Evolutionary conservation across 2,888 invertebrate genomes (phyloP).

Genomic region (Osedax frankpressi): DNA sequence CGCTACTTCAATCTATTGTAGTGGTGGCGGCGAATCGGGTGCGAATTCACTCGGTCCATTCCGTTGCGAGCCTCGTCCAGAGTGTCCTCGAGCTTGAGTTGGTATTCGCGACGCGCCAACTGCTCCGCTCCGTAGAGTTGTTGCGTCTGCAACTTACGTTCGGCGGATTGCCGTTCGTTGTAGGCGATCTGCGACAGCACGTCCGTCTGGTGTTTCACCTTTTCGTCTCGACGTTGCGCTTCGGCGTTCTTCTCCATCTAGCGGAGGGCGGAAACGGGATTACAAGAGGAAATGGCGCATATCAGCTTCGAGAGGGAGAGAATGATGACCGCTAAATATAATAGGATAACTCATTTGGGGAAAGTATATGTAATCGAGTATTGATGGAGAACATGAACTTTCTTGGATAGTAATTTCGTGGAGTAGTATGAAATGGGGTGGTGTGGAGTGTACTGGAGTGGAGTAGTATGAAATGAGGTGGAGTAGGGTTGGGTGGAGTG

Average conservation of each 20-base stretch:
- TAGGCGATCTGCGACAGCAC: background rate
- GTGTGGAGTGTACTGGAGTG: background rate
- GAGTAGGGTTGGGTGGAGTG: background rate
- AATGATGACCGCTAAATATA: too few relatives aligned
- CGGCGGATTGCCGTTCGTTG: background rate
- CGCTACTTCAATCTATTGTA: too few relatives aligned
- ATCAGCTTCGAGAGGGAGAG: too few relatives aligned
- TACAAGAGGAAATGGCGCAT: too few relatives aligned
- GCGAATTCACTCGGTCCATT: background rate
- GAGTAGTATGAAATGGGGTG: background rate
- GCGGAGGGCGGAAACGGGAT: too few relatives aligned
- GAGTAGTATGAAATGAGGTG: background rate
- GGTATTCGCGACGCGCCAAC: background rate
- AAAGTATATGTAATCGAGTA: too few relatives aligned
- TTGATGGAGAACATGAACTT: too few relatives aligned
- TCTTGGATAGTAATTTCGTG: too few relatives aligned
- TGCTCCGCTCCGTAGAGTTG: background rate
- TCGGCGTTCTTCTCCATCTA: background rate
- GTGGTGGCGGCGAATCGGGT: background rate
- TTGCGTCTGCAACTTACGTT: background rate
- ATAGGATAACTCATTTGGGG: too few relatives aligned
- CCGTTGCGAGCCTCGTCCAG: background rate
- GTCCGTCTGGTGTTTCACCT: background rate
- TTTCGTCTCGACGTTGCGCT: background rate
- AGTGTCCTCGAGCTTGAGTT: background rate